A percentile compares a stretch with the other conserved stretches of the same genome.
Evolutionary conservation across 2,797 vertebrate genomes (phyloP).

Genomic region (Loriculus beryllinus): DNA sequence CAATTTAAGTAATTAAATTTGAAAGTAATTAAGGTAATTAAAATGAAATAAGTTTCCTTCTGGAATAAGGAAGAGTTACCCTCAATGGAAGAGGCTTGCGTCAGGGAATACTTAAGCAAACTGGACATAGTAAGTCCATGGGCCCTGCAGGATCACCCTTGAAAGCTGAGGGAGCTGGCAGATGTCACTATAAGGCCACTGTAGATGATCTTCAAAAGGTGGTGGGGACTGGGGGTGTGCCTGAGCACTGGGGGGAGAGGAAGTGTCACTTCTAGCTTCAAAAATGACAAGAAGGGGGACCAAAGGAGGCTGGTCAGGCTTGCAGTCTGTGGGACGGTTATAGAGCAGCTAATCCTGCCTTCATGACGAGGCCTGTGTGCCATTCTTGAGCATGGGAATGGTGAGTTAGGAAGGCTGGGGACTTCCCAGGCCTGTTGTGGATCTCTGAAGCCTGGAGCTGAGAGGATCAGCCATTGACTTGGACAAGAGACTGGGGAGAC

Average conservation of each 20-base stretch:
- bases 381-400: not conserved
- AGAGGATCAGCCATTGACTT: not conserved
- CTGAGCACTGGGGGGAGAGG: not conserved
- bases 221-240: not conserved
- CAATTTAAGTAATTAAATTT: not conserved
- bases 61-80: not conserved
- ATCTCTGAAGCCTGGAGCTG: not conserved
- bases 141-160: not conserved
- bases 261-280: accelerated
- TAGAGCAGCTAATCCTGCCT: not conserved
- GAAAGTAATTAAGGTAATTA: not conserved
- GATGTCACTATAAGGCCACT: not conserved
- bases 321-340: not conserved
- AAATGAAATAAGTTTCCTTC: not conserved
- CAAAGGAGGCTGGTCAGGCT: not conserved
- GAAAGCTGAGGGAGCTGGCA: not conserved
- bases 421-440: not conserved
- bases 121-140: not conserved
- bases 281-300: not conserved
- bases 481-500: not conserved
- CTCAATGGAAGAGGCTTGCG: not conserved
- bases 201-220: not conserved
- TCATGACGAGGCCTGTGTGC: not conserved
- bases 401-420: not conserved
- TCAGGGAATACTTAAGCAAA: not conserved